Evolutionary conservation across 2,888 invertebrate species (phyloP), one percentile per base, ranked within the genome.

Genomic region (Oscheius sp.): DNA sequence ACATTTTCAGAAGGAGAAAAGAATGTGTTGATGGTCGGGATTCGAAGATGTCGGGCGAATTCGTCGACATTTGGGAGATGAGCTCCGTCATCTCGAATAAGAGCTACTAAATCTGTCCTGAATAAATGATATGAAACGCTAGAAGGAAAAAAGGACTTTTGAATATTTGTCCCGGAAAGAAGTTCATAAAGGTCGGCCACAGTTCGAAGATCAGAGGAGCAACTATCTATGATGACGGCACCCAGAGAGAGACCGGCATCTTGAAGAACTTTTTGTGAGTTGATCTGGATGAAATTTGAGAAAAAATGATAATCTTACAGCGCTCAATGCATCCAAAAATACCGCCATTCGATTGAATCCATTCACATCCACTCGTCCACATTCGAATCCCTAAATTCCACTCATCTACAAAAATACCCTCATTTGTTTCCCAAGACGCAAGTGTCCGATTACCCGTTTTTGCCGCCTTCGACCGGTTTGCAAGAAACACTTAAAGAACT

Each of bases 111-210:
- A 70, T 82, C 82, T 24, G 59, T 71, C 54, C 77, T 80, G 45
- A 67, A 70, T 49, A 45, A n/a, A 30, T 36, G 4, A 54, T 28
- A 14, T 12, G 6, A 49, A 30, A 14, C 17, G 8, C 17, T 44
- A 14, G 8, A 14, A 14, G 45, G n/a, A 17, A 14, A n/a, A n/a
- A n/a, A n/a, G n/a, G n/a, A 75, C 79, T 72, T 73, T 28, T 81
- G 76, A 45, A 83, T 83, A 41, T 83, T 81, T 0, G 82, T 83
- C 2, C 83, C 83, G 2, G 78, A 74, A 24, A 83, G 66, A 9
- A 83, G 73, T 61, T 83, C 82, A 61, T 80, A 83, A 14, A 83
- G 72, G 67, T 83, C 81, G 32, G 83, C 83, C 20, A 82, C 77
- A 1, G 83, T 79, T 33, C 83, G 64, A 12, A 83, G 70, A 65